Percentiles rank a stretch among this genome's conserved stretches.
phyloP scores from a whole-genome alignment of 2,113 vertebrate genomes.

The Theristicus caerulescens region DNA sequence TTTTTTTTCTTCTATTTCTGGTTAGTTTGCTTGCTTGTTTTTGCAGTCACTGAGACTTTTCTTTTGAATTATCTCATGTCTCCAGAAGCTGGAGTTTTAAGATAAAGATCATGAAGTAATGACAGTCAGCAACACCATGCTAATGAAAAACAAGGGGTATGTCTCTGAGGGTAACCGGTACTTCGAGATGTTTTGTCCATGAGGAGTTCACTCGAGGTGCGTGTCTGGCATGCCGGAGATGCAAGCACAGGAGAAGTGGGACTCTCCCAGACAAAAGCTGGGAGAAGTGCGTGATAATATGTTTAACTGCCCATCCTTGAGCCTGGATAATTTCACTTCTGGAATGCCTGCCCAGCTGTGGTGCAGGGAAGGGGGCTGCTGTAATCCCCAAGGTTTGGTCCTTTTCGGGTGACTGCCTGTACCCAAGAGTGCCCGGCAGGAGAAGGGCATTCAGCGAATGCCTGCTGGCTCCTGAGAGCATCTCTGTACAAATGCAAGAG shows the following conservation, averaged over 20 bases:
- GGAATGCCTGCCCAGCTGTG: not conserved
- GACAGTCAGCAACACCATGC: not conserved
- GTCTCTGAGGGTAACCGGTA: constrained; percentile 20
- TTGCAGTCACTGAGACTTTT: not conserved
- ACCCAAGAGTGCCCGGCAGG: not conserved
- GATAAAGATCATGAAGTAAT: constrained; percentile 46
- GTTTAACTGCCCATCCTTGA: not conserved
- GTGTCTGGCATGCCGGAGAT: constrained; percentile 1
- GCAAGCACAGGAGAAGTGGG: not conserved
- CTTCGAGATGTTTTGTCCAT: constrained; percentile 43
- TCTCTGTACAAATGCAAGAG: not conserved
- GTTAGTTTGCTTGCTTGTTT: constrained; percentile 32
- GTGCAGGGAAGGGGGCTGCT: not conserved
- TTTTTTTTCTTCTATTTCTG: not conserved
- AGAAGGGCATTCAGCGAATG: not conserved
- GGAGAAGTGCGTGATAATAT: not conserved
- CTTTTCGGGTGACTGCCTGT: not conserved
- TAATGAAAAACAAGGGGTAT: constrained; percentile 6
- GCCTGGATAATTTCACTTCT: not conserved
- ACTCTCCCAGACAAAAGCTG: not conserved
- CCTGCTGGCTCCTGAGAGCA: not conserved
- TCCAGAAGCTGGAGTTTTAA: constrained; percentile 40
- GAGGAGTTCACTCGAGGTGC: not conserved
- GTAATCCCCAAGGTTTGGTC: not conserved
- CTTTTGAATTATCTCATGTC: constrained; percentile 32